phyloP scores from a whole-genome alignment of 2,113 vertebrate genomes.

The Strix uralensis region DNA sequence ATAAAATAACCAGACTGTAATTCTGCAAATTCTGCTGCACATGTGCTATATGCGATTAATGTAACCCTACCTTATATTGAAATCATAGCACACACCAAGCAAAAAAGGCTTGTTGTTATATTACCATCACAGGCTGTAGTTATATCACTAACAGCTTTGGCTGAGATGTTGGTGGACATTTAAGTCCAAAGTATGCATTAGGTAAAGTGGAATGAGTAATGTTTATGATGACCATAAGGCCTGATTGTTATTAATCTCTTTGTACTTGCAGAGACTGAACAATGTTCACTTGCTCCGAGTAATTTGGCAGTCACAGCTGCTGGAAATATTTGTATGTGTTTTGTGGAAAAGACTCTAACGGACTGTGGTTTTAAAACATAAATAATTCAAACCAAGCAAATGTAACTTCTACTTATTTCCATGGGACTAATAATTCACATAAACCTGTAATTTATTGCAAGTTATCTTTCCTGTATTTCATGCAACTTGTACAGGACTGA shows the following conservation, averaged over 20 bases:
- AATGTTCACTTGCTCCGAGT: not conserved
- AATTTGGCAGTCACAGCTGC: not conserved
- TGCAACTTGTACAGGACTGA: not conserved
- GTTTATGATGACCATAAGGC: not conserved
- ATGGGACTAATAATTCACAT: not conserved
- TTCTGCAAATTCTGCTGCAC: not conserved
- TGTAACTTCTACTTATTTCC: not conserved
- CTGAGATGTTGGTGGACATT: not conserved
- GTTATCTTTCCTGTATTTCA: not conserved
- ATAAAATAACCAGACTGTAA: not conserved
- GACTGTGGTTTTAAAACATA: not conserved
- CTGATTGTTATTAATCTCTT: constrained; percentile 4
- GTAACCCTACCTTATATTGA: not conserved
- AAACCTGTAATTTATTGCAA: not conserved
- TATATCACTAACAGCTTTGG: not conserved
- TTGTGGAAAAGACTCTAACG: not conserved
- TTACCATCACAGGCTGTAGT: not conserved
- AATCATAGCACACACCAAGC: not conserved
- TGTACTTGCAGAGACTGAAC: not conserved
- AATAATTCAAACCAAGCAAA: not conserved
- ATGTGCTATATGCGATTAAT: not conserved
- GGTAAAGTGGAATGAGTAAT: not conserved
- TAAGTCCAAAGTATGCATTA: not conserved
- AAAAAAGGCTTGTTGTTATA: not conserved
- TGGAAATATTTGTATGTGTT: not conserved